Conservation (phyloP, 2,113 vertebrate genomes). For the Thomomys bottae region DNA sequence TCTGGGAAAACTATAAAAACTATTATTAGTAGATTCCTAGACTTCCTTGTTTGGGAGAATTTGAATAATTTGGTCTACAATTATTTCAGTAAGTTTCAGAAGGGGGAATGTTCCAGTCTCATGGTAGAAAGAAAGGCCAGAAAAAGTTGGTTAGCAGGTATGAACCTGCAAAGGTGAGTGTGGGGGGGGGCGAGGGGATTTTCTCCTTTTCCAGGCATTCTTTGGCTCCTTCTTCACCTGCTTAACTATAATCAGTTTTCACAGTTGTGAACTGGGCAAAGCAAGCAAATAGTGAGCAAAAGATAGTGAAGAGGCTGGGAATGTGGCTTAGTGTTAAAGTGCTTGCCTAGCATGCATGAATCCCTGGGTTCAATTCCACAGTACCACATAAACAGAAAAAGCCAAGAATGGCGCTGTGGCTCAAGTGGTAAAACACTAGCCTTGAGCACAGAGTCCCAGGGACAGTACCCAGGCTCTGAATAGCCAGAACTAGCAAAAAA, state of each 20-base stretch:
- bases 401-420: too few relatives aligned
- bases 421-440: too few relatives aligned
- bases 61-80: not conserved
- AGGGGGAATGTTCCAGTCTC: not conserved
- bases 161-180: not conserved
- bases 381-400: too few relatives aligned
- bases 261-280: not conserved
- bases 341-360: too few relatives aligned
- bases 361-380: too few relatives aligned
- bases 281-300: constrained; percentile 14
- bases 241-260: not conserved
- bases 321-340: too few relatives aligned
- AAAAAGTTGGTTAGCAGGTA: not conserved
- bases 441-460: too few relatives aligned
- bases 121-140: not conserved
- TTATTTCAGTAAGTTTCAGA: not conserved
- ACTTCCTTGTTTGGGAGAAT: not conserved
- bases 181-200: too few relatives aligned
- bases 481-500: too few relatives aligned
- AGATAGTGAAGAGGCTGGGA: constrained; percentile 49
- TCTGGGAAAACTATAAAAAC: not conserved
- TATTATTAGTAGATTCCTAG: not conserved
- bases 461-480: too few relatives aligned
- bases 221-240: not conserved
- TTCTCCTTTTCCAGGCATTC: not conserved